phyloP scores from a whole-genome alignment of 2,888 invertebrate genomes.

The Rosalia funebris region DNA sequence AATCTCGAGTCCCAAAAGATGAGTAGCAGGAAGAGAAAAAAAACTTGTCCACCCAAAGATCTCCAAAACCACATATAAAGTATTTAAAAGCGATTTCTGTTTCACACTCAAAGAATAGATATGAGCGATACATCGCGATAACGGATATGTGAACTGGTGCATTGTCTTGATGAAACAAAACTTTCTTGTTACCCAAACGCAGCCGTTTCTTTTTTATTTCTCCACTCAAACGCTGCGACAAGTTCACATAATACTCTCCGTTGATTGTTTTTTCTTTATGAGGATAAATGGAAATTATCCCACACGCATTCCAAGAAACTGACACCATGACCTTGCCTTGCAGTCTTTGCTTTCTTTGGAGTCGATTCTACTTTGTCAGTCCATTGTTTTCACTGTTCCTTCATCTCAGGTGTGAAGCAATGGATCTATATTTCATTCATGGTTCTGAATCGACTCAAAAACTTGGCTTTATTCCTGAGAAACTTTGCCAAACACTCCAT shows the following conservation, averaged over 20 bases:
- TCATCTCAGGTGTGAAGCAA: constrained; percentile 49
- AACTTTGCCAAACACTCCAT: constrained; percentile 41
- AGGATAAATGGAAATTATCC: constrained; percentile 33
- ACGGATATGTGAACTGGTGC: constrained; percentile 26
- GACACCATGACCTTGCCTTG: constrained; percentile 37
- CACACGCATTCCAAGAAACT: constrained; percentile 35
- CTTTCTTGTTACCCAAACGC: constrained; percentile 27
- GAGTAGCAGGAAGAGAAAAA: too few relatives aligned
- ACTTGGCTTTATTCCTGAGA: constrained; percentile 40
- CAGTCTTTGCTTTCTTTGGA: constrained; percentile 46
- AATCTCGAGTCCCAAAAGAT: too few relatives aligned
- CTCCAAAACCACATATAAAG: too few relatives aligned
- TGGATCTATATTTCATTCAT: constrained; percentile 50
- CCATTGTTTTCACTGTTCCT: constrained; percentile 44
- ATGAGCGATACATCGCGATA: too few relatives aligned
- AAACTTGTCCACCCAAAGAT: too few relatives aligned
- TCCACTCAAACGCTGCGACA: constrained; percentile 27
- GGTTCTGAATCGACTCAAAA: constrained; percentile 41
- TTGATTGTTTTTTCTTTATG: constrained; percentile 24
- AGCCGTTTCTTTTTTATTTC: constrained; percentile 29
- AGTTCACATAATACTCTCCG: constrained; percentile 19
- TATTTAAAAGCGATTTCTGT: too few relatives aligned
- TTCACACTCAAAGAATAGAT: too few relatives aligned
- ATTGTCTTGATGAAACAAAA: constrained; percentile 25
- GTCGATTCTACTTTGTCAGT: constrained; percentile 40